Percentiles rank a stretch among this genome's conserved stretches.
phyloP scores from a whole-genome alignment of 1,140 invertebrate species.

The Parapsyche elsis region DNA sequence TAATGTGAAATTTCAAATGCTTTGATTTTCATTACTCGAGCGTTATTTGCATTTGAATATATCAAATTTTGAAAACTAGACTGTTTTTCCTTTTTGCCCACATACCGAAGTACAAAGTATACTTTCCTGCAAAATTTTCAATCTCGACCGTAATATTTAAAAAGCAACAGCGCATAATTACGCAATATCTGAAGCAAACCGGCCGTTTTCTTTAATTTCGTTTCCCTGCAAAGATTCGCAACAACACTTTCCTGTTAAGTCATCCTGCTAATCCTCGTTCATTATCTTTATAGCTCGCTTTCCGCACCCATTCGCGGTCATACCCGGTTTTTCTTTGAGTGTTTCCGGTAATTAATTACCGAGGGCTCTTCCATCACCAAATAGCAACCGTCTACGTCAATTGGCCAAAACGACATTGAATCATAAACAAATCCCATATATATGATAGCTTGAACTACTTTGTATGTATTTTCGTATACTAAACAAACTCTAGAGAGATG shows the following conservation, averaged over 20 bases:
- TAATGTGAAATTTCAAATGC: too few relatives aligned
- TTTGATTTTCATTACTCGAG: too few relatives aligned
- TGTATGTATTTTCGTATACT: background rate
- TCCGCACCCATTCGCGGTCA: slow-evolving; percentile 11
- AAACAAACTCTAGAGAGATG: background rate
- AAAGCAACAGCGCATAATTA: too few relatives aligned
- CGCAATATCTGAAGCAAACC: too few relatives aligned
- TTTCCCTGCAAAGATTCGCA: background rate
- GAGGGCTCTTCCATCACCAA: slow-evolving; percentile 3
- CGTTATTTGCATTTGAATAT: too few relatives aligned
- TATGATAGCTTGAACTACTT: background rate
- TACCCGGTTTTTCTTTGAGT: slow-evolving; percentile 9
- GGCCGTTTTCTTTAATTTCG: too few relatives aligned
- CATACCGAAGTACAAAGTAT: too few relatives aligned
- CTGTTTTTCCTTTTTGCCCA: too few relatives aligned
- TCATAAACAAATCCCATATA: background rate
- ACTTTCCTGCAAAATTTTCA: too few relatives aligned
- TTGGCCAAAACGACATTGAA: background rate
- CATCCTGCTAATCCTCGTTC: slow-evolving; percentile 15
- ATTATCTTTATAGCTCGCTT: slow-evolving; percentile 18
- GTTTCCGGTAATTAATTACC: slow-evolving; percentile 26
- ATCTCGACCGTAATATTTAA: too few relatives aligned
- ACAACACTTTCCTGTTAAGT: slow-evolving; percentile 15
- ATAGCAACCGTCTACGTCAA: background rate
- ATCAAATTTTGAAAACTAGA: too few relatives aligned